phyloP scores from a whole-genome alignment of 1,140 invertebrate genomes.

The Diploscapter pachys region DNA sequence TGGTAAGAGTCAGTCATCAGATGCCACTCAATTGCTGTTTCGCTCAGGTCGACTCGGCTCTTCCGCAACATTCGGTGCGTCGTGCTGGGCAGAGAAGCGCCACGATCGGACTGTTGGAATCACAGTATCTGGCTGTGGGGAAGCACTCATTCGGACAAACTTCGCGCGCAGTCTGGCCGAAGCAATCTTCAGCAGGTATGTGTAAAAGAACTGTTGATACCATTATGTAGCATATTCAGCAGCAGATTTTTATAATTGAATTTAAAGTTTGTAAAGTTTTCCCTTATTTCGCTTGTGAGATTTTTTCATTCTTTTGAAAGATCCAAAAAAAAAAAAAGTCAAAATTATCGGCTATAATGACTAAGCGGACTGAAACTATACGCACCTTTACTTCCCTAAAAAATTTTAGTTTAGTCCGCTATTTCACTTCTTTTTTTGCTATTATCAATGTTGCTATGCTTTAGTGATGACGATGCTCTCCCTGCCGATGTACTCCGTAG shows the following conservation, averaged over 20 bases:
- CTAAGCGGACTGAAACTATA: no score
- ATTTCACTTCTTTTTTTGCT: not conserved
- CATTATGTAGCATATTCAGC: no score
- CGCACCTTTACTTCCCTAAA: not conserved
- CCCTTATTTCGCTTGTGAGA: no score
- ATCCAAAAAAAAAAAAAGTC: no score
- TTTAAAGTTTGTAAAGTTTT: no score
- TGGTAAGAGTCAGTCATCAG: not conserved
- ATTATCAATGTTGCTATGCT: not conserved
- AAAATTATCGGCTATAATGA: no score
- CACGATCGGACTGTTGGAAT: constrained; percentile 24
- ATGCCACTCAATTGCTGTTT: not conserved
- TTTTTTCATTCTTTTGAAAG: no score
- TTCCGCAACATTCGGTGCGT: constrained; percentile 80
- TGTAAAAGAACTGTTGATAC: no score
- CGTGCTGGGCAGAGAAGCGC: constrained; percentile 75
- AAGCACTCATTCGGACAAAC: constrained; percentile 28
- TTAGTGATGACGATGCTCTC: constrained; percentile 1
- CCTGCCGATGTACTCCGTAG: constrained; percentile 2
- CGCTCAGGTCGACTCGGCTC: constrained; percentile 83
- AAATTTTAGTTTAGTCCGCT: not conserved
- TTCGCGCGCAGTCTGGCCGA: constrained; percentile 9
- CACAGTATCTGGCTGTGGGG: constrained; percentile 23
- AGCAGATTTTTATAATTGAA: no score
- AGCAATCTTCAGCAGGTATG: constrained; percentile 6